Evolutionary conservation across 2,113 vertebrate genomes (phyloP).

Genomic region (Hippocampus zosterae): DNA sequence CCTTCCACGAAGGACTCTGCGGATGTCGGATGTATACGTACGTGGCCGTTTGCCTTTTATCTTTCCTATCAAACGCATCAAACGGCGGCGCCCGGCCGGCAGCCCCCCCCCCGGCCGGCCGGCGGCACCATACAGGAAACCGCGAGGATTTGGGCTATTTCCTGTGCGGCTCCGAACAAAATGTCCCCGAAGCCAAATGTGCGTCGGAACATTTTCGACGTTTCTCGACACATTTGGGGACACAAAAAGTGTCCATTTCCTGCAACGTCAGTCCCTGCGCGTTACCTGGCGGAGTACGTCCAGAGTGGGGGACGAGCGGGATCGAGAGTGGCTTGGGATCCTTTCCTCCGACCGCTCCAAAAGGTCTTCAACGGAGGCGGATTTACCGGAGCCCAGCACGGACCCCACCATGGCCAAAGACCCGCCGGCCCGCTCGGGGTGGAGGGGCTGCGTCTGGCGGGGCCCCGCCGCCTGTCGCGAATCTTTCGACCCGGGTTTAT

Average conservation of each 20-base stretch:
- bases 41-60: slow-evolving; percentile 20
- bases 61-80: slow-evolving; percentile 44
- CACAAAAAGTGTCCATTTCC: not conserved
- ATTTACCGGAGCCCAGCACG: slow-evolving; percentile 69
- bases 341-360: slow-evolving; percentile 71
- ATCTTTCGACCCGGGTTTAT: slow-evolving; percentile 8
- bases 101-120: slow-evolving; percentile 23
- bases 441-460: not conserved
- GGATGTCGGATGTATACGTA: slow-evolving; percentile 1
- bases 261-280: too few relatives aligned
- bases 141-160: slow-evolving; percentile 44
- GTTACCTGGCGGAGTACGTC: slow-evolving; percentile 78
- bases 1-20: slow-evolving; percentile 12
- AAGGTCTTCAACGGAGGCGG: slow-evolving; percentile 83
- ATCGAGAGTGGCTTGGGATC: slow-evolving; percentile 75
- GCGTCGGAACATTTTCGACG: not conserved
- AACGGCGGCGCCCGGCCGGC: slow-evolving; percentile 31
- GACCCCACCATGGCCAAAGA: slow-evolving; percentile 47
- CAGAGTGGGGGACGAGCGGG: slow-evolving; percentile 77
- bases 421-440: slow-evolving; percentile 43
- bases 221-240: not conserved
- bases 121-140: slow-evolving; percentile 49
- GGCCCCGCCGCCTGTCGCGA: not conserved
- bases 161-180: slow-evolving; percentile 38
- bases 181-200: slow-evolving; percentile 17